These are phyloP conservation scores for Gobio occitaniae DNA, from an alignment of 2,797 vertebrate genomes.

Conservation along the genomic window DNA sequence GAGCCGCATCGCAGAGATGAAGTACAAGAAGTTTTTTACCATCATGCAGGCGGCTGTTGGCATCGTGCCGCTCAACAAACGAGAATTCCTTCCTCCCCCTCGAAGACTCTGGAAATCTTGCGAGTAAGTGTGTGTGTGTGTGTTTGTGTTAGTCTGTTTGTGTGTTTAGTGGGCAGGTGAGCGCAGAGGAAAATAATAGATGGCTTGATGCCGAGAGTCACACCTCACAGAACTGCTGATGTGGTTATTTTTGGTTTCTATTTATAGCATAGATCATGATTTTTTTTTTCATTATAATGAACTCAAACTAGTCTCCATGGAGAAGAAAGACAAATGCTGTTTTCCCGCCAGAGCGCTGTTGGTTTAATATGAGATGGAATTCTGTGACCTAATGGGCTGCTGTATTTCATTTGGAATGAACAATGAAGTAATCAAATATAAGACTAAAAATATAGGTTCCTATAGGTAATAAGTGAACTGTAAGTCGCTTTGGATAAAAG, in stretches of 20 bases:
- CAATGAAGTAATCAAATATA: not conserved
- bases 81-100: conserved; percentile 87
- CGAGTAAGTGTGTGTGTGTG: conserved; percentile 82
- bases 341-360: not conserved
- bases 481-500: too few relatives aligned
- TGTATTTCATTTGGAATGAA: conserved; percentile 14
- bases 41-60: conserved; percentile 89
- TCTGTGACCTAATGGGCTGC: not conserved
- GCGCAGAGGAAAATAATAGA: conserved; percentile 14
- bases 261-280: conserved; percentile 36
- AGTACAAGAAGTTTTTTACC: conserved; percentile 91
- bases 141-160: conserved; percentile 14
- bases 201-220: conserved; percentile 17
- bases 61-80: conserved; percentile 91
- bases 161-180: conserved; percentile 28
- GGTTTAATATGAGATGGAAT: conserved; percentile 5
- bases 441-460: not conserved
- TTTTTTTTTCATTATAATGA: conserved; percentile 36
- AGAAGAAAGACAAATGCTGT: conserved; percentile 5
- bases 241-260: conserved; percentile 30
- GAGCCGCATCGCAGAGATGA: conserved; percentile 75
- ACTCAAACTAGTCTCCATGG: conserved; percentile 20
- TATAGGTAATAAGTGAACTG: too few relatives aligned
- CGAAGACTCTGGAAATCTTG: conserved; percentile 86
- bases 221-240: conserved; percentile 37